Conservation (phyloP, 2,113 vertebrate genomes). For the Seriola aureovittata region DNA sequence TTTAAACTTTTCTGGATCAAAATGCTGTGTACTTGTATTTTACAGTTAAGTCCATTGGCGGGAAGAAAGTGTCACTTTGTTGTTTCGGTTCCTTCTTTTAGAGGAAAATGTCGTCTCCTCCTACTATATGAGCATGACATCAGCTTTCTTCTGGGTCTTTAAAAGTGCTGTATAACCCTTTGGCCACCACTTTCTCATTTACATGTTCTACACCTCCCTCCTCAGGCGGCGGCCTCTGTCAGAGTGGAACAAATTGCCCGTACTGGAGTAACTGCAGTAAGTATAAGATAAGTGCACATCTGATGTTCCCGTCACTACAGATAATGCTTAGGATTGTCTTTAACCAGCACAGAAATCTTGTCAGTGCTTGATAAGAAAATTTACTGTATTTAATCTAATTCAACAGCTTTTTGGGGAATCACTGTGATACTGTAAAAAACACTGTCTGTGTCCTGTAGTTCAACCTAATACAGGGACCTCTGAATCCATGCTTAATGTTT, state of each 20-base stretch:
- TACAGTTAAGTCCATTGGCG: not conserved
- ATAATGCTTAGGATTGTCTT: not conserved
- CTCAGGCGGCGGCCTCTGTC: not conserved
- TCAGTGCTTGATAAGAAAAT: not conserved
- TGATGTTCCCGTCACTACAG: not conserved
- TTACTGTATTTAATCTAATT: not conserved
- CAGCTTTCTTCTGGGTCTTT: conserved; percentile 14
- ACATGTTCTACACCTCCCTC: conserved; percentile 13
- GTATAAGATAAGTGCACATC: not conserved
- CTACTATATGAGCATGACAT: conserved; percentile 1
- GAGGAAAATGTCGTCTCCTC: not conserved
- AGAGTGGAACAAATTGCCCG: not conserved
- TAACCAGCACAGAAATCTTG: not conserved
- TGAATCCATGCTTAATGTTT: conserved; percentile 26
- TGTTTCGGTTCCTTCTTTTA: not conserved
- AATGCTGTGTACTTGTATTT: not conserved
- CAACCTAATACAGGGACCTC: not conserved
- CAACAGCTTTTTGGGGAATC: not conserved
- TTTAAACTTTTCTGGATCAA: not conserved
- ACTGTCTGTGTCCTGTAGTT: conserved; percentile 13
- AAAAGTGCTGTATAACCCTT: conserved; percentile 29
- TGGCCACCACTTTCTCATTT: conserved; percentile 22
- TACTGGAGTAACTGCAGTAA: conserved; percentile 13
- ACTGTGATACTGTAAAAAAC: not conserved
- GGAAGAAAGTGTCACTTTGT: not conserved